phyloP scores from a whole-genome alignment of 2,888 invertebrate genomes.

The Trisateles emortualis region DNA sequence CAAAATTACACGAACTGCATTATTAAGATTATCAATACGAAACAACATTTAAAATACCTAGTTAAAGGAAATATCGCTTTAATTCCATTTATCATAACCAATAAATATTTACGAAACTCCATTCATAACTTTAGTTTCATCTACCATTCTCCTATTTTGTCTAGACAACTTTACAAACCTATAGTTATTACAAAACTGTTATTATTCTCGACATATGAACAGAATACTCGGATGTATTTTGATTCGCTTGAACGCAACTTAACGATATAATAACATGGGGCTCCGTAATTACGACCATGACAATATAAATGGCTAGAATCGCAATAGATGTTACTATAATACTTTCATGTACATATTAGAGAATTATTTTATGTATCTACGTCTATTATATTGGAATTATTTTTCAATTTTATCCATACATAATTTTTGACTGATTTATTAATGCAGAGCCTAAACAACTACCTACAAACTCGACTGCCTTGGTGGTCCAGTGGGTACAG shows the following conservation, averaged over 20 bases:
- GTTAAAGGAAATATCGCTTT: too few species aligned
- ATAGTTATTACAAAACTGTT: constrained; percentile 5
- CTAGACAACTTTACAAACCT: not conserved
- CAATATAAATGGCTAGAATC: constrained; percentile 4
- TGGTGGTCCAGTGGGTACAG: too few species aligned
- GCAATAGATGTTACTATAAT: constrained; percentile 4
- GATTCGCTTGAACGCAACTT: constrained; percentile 7
- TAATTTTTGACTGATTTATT: too few species aligned
- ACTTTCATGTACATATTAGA: not conserved
- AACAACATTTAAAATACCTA: too few species aligned
- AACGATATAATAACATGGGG: constrained; percentile 11
- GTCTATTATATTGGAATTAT: too few species aligned
- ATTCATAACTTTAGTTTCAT: constrained; percentile 6
- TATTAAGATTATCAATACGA: too few species aligned
- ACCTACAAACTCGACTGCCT: too few species aligned
- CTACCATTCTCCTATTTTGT: not conserved
- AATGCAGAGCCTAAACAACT: too few species aligned
- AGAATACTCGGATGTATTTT: not conserved
- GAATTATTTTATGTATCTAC: not conserved
- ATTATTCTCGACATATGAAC: not conserved
- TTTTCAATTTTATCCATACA: too few species aligned
- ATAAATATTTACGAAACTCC: constrained; percentile 1
- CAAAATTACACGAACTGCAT: too few species aligned
- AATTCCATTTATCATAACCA: not conserved
- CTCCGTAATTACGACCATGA: constrained; percentile 8